Base-by-base conservation (phyloP, 2,797 vertebrate genomes). In the Discoglossus pictus region DNA sequence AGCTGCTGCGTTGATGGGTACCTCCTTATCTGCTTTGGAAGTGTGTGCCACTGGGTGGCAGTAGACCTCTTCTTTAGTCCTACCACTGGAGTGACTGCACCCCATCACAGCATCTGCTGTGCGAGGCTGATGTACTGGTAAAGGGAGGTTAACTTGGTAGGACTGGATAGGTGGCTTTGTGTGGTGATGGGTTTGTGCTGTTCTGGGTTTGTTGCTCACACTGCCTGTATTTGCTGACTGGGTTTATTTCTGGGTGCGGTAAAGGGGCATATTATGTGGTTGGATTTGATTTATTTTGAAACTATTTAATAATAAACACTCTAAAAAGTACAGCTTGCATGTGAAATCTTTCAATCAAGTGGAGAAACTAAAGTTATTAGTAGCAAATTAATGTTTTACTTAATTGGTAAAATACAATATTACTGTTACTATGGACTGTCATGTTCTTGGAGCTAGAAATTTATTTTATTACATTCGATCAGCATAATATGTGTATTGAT, bases 221-320 rank as follows among this genome's bases (percentile, higher is more conserved):
- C 68, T 71, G 61, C 27, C 27, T 71, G 46, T 12, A 43, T 53
- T 71, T 58, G 47, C 52, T 11, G n/a, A 27, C 10, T 31, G 24
- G 11, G 17, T 55, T 56, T 23, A n/a, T 18, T 16, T 56, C 13
- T 62, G 9, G 43, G 36, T 42, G 16, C 35, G 50, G 15, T 9
- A 12, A 47, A 15, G 48, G 50, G 35, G 23, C 15, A 13, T 67
- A 13, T 42, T 27, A 21, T 46, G 27, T 48, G 43, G 18, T 58
- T 10, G 39, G 44, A 46, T 55, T 16, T 56, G 16, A 12, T 55
- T 48, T 69, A 39, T 50, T 64, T 69, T 47, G 53, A 53, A 42
- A 55, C 2, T 56, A 70, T 70, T 58, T 63, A 70, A 58, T 70
- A 69, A 65, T 47, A 51, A 56, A 56, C 20, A 40, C 25, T 25